Evolutionary conservation across 2,888 invertebrate genomes (phyloP), one percentile per base, ranked within the genome.

Genomic region (Hylaea fasciaria): DNA sequence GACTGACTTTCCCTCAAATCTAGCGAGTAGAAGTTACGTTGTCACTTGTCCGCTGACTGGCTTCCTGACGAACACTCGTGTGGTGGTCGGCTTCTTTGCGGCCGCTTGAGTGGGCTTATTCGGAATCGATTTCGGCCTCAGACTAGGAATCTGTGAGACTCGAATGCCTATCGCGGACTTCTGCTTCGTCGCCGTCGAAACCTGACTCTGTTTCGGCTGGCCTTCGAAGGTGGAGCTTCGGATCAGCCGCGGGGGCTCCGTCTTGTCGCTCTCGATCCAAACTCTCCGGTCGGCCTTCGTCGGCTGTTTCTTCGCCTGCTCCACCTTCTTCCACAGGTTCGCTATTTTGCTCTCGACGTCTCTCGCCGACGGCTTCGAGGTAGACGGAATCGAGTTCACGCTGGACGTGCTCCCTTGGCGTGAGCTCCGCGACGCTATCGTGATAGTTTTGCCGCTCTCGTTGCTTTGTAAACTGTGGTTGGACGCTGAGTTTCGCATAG

Each of bases 321-420:
- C 96, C 0, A 96, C 96, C 78, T 94, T 95, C 75, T 95, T 96
- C 96, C 96, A 97, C 13, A 97, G 83, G 73, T 94, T 95, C 0
- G 96, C 96, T 54, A 97, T 96, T 82, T 96, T 96, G 81, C 96
- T 96, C 11, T 95, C 95, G 0, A 95, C 94, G 66, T 95, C 95
- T 83, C 95, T 94, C 13, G 92, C 11, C 13, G 45, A 60, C 28
- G 41, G 84, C 68, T 91, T 93, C 0, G 94, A 89, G 13, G 54
- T 54, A 9, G 93, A 92, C 12, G 94, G 89, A 56, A 93, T 93
- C 0, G 94, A 94, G 78, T 94, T 95, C 59, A 95, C 94, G 72
- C 93, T 94, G 0, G 94, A 94, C 0, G 87, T 85, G 75, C 91
- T 91, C 11, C 92, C 89, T 57, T 85, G 88, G 4, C 90, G 71